Base-by-base conservation (phyloP, 2,113 vertebrate species). In the Clupea harengus region DNA sequence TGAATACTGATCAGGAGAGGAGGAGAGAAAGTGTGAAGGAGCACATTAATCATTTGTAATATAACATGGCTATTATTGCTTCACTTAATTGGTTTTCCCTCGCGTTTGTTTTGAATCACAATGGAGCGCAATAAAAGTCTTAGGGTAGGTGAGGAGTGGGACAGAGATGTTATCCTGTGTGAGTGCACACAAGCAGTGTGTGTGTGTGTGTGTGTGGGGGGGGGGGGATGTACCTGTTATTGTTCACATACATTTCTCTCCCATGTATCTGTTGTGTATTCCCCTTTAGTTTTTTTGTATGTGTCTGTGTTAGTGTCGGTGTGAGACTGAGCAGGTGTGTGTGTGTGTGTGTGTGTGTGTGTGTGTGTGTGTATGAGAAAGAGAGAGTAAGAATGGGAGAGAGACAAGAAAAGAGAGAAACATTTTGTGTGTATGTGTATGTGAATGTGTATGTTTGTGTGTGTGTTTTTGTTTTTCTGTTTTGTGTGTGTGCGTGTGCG, bases 1-100 rank as follows among this genome's bases (percentile, higher is more conserved):
- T 72, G 25, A 83, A 87, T 81, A 25, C 49, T 60, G 54, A 83
- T 84, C 80, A 46, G 85, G 52, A 72, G 45, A 6, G 45, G 25
- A 20, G 17, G 49, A 18, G 46, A 17, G 25, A 57, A 50, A 25
- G 9, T 44, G 82, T 81, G 75, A 57, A 39, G 52, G 82, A 83
- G 72, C 50, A 64, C 82, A 84, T 87, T 87, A 84, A 87, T 84
- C 86, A 84, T 87, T 86, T 82, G 83, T 83, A 86, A 86, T 88
- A 85, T 75, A 81, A 45, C 82, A 85, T 50, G 82, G 32, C 80
- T 85, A 57, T 89, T 86, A 88, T 83, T 86, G 57, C 52, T 83
- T 17, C 72, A 78, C 72, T 87, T 84, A 85, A 84, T 81, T 81
- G 83, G 60, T 75, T 87, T 85, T 80, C 82, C 80, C 80, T 82